Percentiles rank a stretch among this genome's conserved stretches.
These are phyloP conservation scores for Isotomurus palustris DNA, from an alignment of 2,888 invertebrate genomes.

Conservation along the genomic window DNA sequence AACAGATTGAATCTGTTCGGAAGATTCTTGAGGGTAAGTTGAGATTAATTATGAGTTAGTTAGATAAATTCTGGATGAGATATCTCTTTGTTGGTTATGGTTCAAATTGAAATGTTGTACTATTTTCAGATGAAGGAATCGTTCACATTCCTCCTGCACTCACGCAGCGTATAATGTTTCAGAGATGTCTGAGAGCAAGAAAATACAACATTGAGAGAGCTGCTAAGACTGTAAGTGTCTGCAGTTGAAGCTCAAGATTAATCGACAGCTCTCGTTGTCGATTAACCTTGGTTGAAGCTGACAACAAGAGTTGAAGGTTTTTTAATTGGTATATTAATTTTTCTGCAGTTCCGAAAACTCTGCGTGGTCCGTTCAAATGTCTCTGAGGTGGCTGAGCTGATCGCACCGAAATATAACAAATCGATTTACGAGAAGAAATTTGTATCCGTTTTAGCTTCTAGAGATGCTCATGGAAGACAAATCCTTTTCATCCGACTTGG, in stretches of 20 bases:
- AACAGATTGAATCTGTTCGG: conserved; percentile 19
- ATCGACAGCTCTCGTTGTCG: too few species aligned
- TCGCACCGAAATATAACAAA: conserved; percentile 15
- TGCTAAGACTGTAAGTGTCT: conserved; percentile 31
- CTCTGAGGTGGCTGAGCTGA: conserved; percentile 17
- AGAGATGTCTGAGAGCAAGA: conserved; percentile 34
- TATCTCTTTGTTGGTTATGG: neutral
- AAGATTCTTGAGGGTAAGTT: conserved; percentile 30
- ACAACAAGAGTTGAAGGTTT: neutral
- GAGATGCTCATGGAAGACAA: conserved; percentile 45
- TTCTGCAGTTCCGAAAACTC: conserved; percentile 15
- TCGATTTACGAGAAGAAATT: conserved; percentile 15
- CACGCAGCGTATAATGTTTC: conserved; percentile 26
- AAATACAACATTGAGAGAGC: conserved; percentile 37
- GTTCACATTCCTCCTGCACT: conserved; percentile 22
- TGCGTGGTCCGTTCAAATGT: conserved; percentile 13
- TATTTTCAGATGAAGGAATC: conserved; percentile 25
- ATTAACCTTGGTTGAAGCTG: neutral
- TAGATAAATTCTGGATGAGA: neutral
- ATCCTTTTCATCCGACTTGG: conserved; percentile 44
- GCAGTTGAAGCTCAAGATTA: too few species aligned
- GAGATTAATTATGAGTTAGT: neutral
- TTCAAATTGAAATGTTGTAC: neutral
- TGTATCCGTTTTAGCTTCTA: conserved; percentile 23
- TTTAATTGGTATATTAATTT: neutral